phyloP scores from a whole-genome alignment of 2,797 vertebrate species.

The Orientallactaga sibirica region DNA sequence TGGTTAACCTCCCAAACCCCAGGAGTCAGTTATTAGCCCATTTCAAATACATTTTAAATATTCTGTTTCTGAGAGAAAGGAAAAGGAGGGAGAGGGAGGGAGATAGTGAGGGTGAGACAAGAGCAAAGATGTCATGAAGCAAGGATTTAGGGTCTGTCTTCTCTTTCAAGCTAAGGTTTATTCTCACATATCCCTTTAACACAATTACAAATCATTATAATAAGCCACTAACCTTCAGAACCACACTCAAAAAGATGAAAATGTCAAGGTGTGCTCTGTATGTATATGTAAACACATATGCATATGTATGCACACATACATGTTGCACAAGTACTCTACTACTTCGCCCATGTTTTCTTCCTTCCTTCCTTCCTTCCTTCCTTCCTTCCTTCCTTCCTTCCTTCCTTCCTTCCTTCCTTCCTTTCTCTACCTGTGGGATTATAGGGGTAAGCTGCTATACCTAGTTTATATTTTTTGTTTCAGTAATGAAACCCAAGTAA shows the following conservation, averaged over 20 bases:
- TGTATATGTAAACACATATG: too few relatives aligned
- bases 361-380: background rate
- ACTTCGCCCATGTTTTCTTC: background rate
- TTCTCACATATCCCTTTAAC: background rate
- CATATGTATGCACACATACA: background rate
- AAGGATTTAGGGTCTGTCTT: background rate
- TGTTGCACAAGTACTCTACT: background rate
- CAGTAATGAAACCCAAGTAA: background rate
- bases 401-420: too few relatives aligned
- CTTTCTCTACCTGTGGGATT: background rate
- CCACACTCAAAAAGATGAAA: background rate
- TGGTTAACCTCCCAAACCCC: background rate
- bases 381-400: too few relatives aligned
- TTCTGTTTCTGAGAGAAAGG: constrained; percentile 25
- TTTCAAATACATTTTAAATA: constrained; percentile 1
- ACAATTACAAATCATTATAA: constrained; percentile 1
- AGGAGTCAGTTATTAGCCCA: background rate
- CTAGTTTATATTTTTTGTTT: background rate
- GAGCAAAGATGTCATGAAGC: background rate
- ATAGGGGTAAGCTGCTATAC: background rate
- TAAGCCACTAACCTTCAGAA: background rate
- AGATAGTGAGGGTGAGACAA: background rate
- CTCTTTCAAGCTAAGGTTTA: background rate
- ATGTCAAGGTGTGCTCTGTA: background rate
- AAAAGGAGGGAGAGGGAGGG: background rate